Evolutionary conservation across 2,888 invertebrate genomes (phyloP), one percentile per base, ranked within the genome.

Genomic region (Silvanus unidentatus): DNA sequence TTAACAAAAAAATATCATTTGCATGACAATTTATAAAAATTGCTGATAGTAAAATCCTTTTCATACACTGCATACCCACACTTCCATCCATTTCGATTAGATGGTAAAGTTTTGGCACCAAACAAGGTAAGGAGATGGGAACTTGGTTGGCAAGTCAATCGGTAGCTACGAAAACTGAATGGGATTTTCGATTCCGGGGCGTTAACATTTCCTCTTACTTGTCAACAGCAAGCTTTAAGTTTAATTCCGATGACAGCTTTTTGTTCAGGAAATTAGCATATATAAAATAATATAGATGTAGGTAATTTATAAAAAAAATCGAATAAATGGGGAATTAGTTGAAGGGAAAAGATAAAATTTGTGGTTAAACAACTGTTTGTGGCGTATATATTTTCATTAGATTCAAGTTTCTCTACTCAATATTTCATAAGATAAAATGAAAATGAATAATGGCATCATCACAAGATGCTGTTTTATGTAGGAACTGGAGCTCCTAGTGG

Each of bases 361-460:
- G 54, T 55, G 53, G 52, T 57, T 54, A 53, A 56, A 55, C 55
- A 58, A 55, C 54, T 53, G 53, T 47, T 53, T 48, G 47, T 38
- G 43, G 48, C 44, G 43, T 50, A 52, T 55, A 57, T 55, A 57
- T 59, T 59, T 57, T 52, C 56, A 57, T 59, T 54, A 55, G 42
- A 52, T 54, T 52, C 54, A 44, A 22, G 22, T 22, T 22, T 8
- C 32, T 50, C 57, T 52, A 50, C 51, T 59, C 57, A 57, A 59
- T 59, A 59, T 57, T 59, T 57, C 57, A 59, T 59, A 55, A 59
- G 54, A 50, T 51, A 53, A 57, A 54, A 59, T 51, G 52, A 49
- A 57, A 57, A 55, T 57, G 57, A 59, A 52, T 56, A 53, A 59
- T 55, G 53, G 47, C 49, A 42, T 46, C 49, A 45, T 52, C 50